Percentiles rank a stretch among this genome's conserved stretches.
Conservation (phyloP, 2,797 vertebrate genomes). For the Discoglossus pictus region DNA sequence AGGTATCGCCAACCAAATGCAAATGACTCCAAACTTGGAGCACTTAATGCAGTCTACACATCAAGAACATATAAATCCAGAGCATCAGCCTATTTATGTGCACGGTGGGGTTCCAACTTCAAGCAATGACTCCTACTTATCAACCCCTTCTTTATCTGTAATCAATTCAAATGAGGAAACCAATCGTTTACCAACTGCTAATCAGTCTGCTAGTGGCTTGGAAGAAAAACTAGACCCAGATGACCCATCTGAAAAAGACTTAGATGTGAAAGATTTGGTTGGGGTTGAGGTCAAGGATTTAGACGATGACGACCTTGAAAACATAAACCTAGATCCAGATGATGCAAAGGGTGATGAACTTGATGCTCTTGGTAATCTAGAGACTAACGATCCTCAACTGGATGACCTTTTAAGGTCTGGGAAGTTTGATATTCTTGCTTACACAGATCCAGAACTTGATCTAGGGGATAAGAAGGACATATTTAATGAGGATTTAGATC, state of each 20-base stretch:
- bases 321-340: conserved; percentile 92
- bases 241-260: conserved; percentile 86
- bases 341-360: conserved; percentile 92
- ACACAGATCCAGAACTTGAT: conserved; percentile 94
- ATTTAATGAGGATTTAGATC: conserved; percentile 95
- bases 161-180: conserved; percentile 67
- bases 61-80: conserved; percentile 68
- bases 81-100: conserved; percentile 71
- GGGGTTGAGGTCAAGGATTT: conserved; percentile 97
- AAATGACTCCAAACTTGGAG: conserved; percentile 79
- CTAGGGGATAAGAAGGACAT: conserved; percentile 92
- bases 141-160: conserved; percentile 65
- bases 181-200: conserved; percentile 59
- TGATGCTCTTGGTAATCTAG: conserved; percentile 82
- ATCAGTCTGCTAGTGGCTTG: conserved; percentile 66
- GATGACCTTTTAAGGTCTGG: conserved; percentile 94
- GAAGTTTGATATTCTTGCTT: conserved; percentile 97
- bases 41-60: conserved; percentile 75
- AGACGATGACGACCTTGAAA: conserved; percentile 95
- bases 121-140: conserved; percentile 74
- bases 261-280: conserved; percentile 91
- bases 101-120: conserved; percentile 84
- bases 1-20: conserved; percentile 67
- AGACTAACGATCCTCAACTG: conserved; percentile 94
- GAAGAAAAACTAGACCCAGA: conserved; percentile 93